Base-by-base conservation (phyloP, 2,888 invertebrate species). In the Schrankia costaestrigalis region DNA sequence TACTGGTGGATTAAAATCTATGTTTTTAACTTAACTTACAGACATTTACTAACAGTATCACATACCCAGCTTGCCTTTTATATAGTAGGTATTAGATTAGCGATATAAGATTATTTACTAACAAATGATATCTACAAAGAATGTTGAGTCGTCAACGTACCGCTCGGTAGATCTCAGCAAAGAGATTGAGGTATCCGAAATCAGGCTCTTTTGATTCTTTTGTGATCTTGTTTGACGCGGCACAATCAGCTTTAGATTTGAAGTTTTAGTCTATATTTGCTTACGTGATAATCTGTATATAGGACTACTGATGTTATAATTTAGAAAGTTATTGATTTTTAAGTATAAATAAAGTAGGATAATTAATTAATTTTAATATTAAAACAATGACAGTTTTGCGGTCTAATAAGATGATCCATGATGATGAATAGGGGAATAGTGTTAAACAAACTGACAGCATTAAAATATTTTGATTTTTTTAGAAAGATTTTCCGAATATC, bases 121-220 rank as follows among this genome's bases (percentile, higher is more conserved):
- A 27, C 38, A 52, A 56, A 57, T 47, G 42, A 50, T 41, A 40
- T 48, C n/a, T n/a, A n/a, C n/a, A 47, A 49, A 56, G 43, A 41
- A 49, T 48, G 43, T 41, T 46, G 46, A 46, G 44, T 53, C 41
- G 38, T 40, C 29, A 41, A 33, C 14, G 40, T 39, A 38, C 42
- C 46, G 47, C 46, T 50, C 41, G 51, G 56, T 62, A 60, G 55
- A 64, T 62, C 46, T 57, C 51, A 37, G 44, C 50, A 48, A 56
- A 56, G 52, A 46, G 39, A 46, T 28, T 32, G 35, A 44, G 39
- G 35, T 45, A 43, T 34, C 39, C 34, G 24, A 48, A 61, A 59
- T 54, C 58, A 52, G 38, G 28, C 46, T 41, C 30, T 46, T 54
- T 41, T 26, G 35, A 58, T 41, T 56, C 46, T 46, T 55, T 46